Percentiles rank a stretch among this genome's conserved stretches.
Conservation (phyloP, 2,113 vertebrate species). For the Nothobranchius kuhntae region DNA sequence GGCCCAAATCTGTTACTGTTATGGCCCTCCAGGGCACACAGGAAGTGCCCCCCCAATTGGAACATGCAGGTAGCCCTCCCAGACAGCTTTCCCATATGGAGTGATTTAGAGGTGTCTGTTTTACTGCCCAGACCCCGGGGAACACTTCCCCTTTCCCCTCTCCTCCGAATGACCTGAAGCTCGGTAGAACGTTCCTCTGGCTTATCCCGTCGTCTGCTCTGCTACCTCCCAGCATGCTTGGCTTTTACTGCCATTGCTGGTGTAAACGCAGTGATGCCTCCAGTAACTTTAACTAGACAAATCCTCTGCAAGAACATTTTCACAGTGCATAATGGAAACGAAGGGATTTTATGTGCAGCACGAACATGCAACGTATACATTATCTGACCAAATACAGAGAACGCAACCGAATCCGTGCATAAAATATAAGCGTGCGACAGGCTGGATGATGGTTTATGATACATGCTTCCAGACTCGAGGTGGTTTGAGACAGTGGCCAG, state of each 20-base stretch:
- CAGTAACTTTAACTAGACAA: conserved; percentile 19
- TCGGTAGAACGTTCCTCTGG: conserved; percentile 52
- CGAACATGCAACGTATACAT: conserved; percentile 20
- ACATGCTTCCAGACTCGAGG: conserved; percentile 45
- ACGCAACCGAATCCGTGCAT: conserved; percentile 22
- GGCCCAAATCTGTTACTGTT: conserved; percentile 44
- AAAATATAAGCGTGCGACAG: conserved; percentile 45
- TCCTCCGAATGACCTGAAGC: conserved; percentile 30
- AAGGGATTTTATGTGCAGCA: conserved; percentile 21
- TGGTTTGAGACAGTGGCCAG: conserved; percentile 61
- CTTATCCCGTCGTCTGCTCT: conserved; percentile 63
- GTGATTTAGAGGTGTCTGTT: conserved; percentile 75
- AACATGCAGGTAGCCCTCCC: conserved; percentile 49
- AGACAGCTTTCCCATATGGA: conserved; percentile 74
- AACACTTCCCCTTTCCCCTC: conserved; percentile 63
- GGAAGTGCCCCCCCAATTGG: conserved; percentile 55
- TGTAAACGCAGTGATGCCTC: neutral
- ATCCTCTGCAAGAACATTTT: conserved; percentile 11
- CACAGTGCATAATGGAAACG: conserved; percentile 11
- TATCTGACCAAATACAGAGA: conserved; percentile 31
- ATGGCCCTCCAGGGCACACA: conserved; percentile 44
- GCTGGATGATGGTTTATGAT: conserved; percentile 49
- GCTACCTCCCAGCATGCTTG: conserved; percentile 42
- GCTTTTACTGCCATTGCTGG: conserved; percentile 42
- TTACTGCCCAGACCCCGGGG: conserved; percentile 61